Percentiles rank a stretch among this genome's conserved stretches.
Conservation (phyloP, 2,113 vertebrate genomes). For the Macrotus californicus region DNA sequence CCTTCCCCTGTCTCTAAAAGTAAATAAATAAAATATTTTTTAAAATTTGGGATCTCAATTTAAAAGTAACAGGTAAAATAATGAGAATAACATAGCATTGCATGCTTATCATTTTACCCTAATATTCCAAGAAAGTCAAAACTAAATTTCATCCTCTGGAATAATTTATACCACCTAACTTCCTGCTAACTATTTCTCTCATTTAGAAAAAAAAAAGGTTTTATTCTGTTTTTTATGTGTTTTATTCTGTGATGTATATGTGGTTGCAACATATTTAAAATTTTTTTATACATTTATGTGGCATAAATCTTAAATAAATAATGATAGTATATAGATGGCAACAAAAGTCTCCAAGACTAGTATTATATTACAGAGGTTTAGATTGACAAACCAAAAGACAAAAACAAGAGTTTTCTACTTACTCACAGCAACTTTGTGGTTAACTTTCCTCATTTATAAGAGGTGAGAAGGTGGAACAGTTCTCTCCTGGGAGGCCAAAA, state of each 20-base stretch:
- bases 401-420: background rate
- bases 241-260: background rate
- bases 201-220: background rate
- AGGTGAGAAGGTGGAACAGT: background rate
- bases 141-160: background rate
- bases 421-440: background rate
- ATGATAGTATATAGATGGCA: background rate
- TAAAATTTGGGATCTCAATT: background rate
- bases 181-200: background rate
- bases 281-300: background rate
- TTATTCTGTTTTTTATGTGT: background rate
- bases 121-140: background rate
- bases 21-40: too few relatives aligned
- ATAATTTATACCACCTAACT: background rate
- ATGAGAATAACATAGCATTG: background rate
- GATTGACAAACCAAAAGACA: background rate
- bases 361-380: background rate
- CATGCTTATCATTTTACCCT: background rate
- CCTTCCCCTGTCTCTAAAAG: too few relatives aligned
- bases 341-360: background rate
- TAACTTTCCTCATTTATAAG: background rate
- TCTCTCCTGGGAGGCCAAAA: background rate
- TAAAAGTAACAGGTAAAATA: background rate
- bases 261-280: background rate
- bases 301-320: background rate